phyloP scores from a whole-genome alignment of 1,140 invertebrate species.

The Caerostris darwini region DNA sequence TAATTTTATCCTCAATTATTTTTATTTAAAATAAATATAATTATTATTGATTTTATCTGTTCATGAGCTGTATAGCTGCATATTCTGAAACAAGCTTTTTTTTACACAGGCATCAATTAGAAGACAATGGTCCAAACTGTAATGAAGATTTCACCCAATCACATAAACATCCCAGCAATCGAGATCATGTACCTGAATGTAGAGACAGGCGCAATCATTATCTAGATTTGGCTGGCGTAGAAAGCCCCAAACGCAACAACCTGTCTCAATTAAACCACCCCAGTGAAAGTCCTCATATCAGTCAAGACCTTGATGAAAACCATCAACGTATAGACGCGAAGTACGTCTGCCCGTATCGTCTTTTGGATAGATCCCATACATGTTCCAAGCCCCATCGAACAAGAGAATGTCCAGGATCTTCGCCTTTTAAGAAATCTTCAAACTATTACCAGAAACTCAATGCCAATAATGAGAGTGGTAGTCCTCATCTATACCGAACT shows the following conservation, averaged over 20 bases:
- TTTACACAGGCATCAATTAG: conserved; percentile 80
- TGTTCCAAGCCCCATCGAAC: conserved; percentile 73
- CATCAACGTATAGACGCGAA: conserved; percentile 77
- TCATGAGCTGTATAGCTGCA: no score
- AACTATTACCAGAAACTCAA: conserved; percentile 59
- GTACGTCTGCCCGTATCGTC: conserved; percentile 75
- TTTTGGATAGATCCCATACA: conserved; percentile 76
- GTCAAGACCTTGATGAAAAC: neutral
- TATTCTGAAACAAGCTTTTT: neutral
- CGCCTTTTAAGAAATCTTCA: conserved; percentile 60
- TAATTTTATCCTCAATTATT: no score
- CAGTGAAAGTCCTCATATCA: neutral
- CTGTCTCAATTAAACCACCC: conserved; percentile 22
- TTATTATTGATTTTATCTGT: no score
- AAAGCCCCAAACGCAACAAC: conserved; percentile 80
- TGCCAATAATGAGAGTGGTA: neutral
- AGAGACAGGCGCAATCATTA: conserved; percentile 82
- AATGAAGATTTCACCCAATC: conserved; percentile 85
- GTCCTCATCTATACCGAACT: conserved; percentile 37
- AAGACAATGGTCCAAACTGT: conserved; percentile 80
- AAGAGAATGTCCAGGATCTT: conserved; percentile 40
- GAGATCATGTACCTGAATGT: conserved; percentile 80
- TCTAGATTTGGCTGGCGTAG: conserved; percentile 82
- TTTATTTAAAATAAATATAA: no score
- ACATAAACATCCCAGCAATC: conserved; percentile 72